Base-by-base conservation (phyloP, 2,113 vertebrate genomes). In the Oryzias melastigma region DNA sequence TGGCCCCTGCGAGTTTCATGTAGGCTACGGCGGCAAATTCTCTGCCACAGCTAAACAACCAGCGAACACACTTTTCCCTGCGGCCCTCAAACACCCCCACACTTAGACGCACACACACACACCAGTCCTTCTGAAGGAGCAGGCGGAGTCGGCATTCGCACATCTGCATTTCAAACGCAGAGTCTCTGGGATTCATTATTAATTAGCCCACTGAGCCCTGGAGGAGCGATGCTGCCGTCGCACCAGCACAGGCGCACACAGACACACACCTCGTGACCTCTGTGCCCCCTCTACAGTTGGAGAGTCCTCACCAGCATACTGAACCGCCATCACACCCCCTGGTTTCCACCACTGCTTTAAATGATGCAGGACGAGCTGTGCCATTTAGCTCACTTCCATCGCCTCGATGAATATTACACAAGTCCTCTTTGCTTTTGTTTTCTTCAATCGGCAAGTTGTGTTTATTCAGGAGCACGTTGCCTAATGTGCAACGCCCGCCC, bases 121-220 rank as follows among this genome's bases (percentile, higher is more conserved):
- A 67, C 80, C 70, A 54, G 73, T 83, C 83, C 91, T 93, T 95
- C 91, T 95, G 93, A 94, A 96, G 93, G 93, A 91, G 86, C 91
- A 90, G 93, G 93, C 94, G 91, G 93, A 93, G 94, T 91, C 90
- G 92, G 92, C 94, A 94, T 94, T 95, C 93, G 94, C 95, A 95
- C 94, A 98, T 98, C 96, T 98, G 95, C 95, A 98, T 97, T 97
- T 98, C 95, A 98, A 98, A 98, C 95, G 92, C 92, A 91, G 85
- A 90, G 93, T 93, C 93, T 95, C 94, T 97, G 95, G 95, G 93
- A 98, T 98, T 97, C 95, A 98, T 97, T 97, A 98, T 97, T 97
- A 97, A 98, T 98, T 97, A 97, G 94, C 95, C 96, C 93, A 92
- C 94, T 95, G 94, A 94, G 95, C 95, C 94, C 94, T 93, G 88